Evolutionary conservation across 1,140 invertebrate genomes (phyloP).

Genomic region (Argopecten irradians): DNA sequence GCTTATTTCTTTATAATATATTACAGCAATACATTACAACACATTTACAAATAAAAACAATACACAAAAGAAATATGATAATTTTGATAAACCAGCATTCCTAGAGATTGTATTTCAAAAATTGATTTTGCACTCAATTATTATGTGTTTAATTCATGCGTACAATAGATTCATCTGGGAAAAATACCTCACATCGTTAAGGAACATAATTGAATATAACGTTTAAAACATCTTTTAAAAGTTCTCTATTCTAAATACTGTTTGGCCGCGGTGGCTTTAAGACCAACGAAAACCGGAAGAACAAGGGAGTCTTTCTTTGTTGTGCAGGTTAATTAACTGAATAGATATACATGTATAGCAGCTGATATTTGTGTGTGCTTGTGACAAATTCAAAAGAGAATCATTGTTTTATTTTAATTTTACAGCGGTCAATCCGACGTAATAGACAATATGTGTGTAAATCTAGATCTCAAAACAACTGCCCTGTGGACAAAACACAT

Average conservation of each 20-base stretch:
- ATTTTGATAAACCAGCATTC: too few species aligned
- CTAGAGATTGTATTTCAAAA: too few species aligned
- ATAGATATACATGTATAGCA: neutral
- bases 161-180: too few species aligned
- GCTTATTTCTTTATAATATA: neutral
- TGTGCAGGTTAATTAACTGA: neutral
- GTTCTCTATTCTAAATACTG: neutral
- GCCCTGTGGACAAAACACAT: constrained; percentile 95
- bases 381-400: neutral
- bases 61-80: too few species aligned
- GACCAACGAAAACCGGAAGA: neutral
- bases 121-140: too few species aligned
- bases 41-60: too few species aligned
- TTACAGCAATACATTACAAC: neutral
- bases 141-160: too few species aligned
- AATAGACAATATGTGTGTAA: constrained; percentile 97
- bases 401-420: constrained; percentile 30
- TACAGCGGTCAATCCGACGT: constrained; percentile 92
- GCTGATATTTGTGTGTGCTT: neutral
- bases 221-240: neutral
- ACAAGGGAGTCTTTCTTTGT: neutral
- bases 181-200: too few species aligned
- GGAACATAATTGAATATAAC: too few species aligned
- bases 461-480: constrained; percentile 88
- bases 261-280: neutral